Evolutionary conservation across 2,888 invertebrate genomes (phyloP).

Genomic region (Belgica antarctica): DNA sequence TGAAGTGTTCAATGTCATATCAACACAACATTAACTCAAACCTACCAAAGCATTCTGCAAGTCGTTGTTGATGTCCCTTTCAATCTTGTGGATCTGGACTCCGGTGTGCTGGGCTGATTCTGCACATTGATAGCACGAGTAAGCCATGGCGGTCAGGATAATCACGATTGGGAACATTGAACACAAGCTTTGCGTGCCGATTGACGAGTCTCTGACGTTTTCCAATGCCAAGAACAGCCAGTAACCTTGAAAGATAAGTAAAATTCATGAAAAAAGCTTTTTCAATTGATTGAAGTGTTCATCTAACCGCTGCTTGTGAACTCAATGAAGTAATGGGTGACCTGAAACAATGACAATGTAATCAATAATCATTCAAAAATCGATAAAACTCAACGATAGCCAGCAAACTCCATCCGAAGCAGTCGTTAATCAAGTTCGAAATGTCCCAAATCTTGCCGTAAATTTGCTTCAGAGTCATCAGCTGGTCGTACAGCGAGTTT

Average conservation of each 20-base stretch:
- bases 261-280: no score
- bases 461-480: slow-evolving; percentile 48
- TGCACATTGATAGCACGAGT: slow-evolving; percentile 48
- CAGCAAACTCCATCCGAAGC: slow-evolving; percentile 52
- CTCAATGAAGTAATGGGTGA: slow-evolving; percentile 50
- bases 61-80: slow-evolving; percentile 50
- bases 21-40: background rate
- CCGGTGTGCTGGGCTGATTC: slow-evolving; percentile 52
- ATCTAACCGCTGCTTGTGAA: no score
- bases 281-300: no score
- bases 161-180: slow-evolving; percentile 47
- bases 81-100: slow-evolving; percentile 51
- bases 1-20: no score
- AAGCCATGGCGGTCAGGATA: slow-evolving; percentile 47
- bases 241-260: no score
- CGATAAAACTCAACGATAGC: slow-evolving; percentile 46
- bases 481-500: slow-evolving; percentile 45
- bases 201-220: slow-evolving; percentile 21
- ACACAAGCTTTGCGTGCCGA: slow-evolving; percentile 45
- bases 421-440: slow-evolving; percentile 48
- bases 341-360: background rate
- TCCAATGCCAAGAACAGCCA: slow-evolving; percentile 49
- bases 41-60: slow-evolving; percentile 51
- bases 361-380: background rate
- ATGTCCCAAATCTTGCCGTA: slow-evolving; percentile 50